Evolutionary conservation across 1,140 invertebrate genomes (phyloP).

Genomic region (Drosophila seguyi): DNA sequence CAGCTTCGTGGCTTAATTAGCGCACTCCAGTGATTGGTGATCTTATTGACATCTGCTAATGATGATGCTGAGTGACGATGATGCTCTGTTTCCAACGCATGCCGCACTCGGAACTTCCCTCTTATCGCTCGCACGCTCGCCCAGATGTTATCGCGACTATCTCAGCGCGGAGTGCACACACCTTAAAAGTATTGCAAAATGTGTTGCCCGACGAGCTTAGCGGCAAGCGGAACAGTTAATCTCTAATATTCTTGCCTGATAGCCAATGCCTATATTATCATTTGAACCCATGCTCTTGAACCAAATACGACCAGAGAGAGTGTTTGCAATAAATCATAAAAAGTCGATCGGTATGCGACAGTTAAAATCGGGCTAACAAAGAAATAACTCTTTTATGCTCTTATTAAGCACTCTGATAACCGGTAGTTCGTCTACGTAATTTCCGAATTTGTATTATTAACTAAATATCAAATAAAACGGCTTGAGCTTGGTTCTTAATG

Average conservation of each 20-base stretch:
- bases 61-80: slow-evolving; percentile 14
- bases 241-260: slow-evolving; percentile 37
- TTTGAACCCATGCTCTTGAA: slow-evolving; percentile 43
- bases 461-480: not conserved
- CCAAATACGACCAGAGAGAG: slow-evolving; percentile 20
- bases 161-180: slow-evolving; percentile 32
- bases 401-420: slow-evolving; percentile 5
- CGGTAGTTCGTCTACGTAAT: slow-evolving; percentile 12
- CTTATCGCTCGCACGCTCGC: slow-evolving; percentile 25
- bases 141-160: slow-evolving; percentile 27
- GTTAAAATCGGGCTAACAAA: slow-evolving; percentile 18
- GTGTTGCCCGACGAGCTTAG: slow-evolving; percentile 12
- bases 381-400: slow-evolving; percentile 10
- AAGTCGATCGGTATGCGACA: slow-evolving; percentile 1
- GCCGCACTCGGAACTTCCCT: slow-evolving; percentile 8
- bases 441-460: slow-evolving; percentile 13
- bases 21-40: slow-evolving; percentile 35
- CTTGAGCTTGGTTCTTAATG: not conserved
- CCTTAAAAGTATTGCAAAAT: slow-evolving; percentile 32
- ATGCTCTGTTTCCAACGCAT: slow-evolving; percentile 9
- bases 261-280: slow-evolving; percentile 36
- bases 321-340: slow-evolving; percentile 18
- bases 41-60: slow-evolving; percentile 64
- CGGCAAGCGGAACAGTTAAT: slow-evolving; percentile 35
- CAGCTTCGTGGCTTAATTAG: slow-evolving; percentile 70